Base-by-base conservation (phyloP, 2,113 vertebrate species). In the Empidonax alnorum region DNA sequence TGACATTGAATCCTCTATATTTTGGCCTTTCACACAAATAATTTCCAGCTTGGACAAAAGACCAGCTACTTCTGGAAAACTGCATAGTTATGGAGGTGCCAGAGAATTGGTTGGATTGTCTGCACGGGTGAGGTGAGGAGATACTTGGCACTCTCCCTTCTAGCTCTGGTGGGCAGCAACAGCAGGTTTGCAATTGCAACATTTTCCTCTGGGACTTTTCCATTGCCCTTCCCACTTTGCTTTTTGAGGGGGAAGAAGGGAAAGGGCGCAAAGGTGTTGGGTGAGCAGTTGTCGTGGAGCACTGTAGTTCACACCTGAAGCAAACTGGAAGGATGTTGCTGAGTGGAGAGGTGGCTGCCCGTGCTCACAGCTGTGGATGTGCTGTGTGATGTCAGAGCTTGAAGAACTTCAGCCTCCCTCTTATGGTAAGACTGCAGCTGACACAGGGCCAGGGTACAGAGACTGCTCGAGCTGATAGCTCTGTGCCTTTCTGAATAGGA, bases 281-380 rank as follows among this genome's bases (percentile, higher is more conserved):
- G 47, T 18, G 3, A 44, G 14, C 21, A 41, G 55, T 3, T 21
- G 3, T 1, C 35, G 22, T 21, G 58, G 5, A 50, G 53, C 12
- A 21, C 53, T 67, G 65, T 53, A 39, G 41, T 35, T 75, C 42
- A 3, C 17, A 2, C 0, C 2, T 16, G 53, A 19, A 31, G 39
- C 42, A 67, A 46, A 12, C 33, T 21, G 42, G 30, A 13, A 56
- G 17, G 37, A 12, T 4, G 7, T 3, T 59, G 33, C 33, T 69
- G 87, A 33, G 3, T 0, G 1, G 35, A 33, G n/a, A 62, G 14
- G 18, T 39, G 39, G 37, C 37, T 62, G 59, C 31, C 6, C 0
- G 0, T 65, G 55, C 37, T 9, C 3, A 0, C 1, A 1, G n/a
- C 68, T 42, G 31, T 2, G 5, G 42, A 14, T 2, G 3, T 0